Evolutionary conservation across 1,140 invertebrate species (phyloP).

Genomic region (Lucilia cuprina): DNA sequence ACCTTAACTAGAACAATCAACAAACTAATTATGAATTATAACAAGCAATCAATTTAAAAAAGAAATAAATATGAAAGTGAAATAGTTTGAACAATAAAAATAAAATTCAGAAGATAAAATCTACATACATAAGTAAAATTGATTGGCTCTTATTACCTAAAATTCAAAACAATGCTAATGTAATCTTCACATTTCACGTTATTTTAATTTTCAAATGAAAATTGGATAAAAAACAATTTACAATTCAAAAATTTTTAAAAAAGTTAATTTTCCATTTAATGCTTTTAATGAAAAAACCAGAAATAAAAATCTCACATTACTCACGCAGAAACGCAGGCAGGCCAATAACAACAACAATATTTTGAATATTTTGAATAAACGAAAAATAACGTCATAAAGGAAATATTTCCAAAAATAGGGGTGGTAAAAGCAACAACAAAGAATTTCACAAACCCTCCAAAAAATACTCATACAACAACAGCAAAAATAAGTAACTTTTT

Average conservation of each 20-base stretch:
- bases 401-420: neutral
- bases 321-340: neutral
- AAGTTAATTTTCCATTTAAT: slow-evolving; percentile 12
- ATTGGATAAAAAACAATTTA: neutral
- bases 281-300: neutral
- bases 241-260: neutral
- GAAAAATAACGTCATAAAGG: no score
- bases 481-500: neutral
- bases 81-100: no score
- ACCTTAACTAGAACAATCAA: no score
- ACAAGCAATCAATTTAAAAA: no score
- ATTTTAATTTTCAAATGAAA: neutral
- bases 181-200: neutral
- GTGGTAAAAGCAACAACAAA: neutral
- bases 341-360: neutral
- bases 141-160: neutral
- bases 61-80: no score
- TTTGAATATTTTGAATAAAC: no score
- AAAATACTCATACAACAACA: neutral
- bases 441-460: neutral
- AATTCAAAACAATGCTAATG: neutral
- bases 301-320: neutral
- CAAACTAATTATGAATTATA: no score
- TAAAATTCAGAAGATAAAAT: no score
- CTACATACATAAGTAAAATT: neutral